phyloP scores from a whole-genome alignment of 2,888 invertebrate genomes.

The Falcaria lacertinaria region DNA sequence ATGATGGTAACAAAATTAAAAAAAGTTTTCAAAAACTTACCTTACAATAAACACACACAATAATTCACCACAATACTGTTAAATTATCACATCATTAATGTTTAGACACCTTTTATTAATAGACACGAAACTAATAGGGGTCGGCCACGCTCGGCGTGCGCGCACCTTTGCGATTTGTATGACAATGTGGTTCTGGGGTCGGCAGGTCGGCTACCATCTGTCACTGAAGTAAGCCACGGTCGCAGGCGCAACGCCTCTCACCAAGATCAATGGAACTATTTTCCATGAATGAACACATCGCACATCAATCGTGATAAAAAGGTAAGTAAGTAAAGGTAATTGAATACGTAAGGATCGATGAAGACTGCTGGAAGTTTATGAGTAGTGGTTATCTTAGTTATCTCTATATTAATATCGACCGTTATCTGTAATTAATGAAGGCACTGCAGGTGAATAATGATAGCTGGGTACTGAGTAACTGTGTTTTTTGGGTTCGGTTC shows the following conservation, averaged over 20 bases:
- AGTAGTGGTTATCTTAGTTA: too few species aligned
- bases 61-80: not conserved
- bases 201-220: conserved; percentile 50
- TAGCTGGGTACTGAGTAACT: too few species aligned
- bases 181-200: conserved; percentile 60
- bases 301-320: too few species aligned
- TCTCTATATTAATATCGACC: too few species aligned
- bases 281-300: not conserved
- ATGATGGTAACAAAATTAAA: too few species aligned
- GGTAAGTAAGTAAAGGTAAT: too few species aligned
- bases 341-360: too few species aligned
- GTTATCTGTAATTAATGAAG: too few species aligned
- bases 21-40: not conserved
- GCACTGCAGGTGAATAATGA: too few species aligned
- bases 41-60: not conserved
- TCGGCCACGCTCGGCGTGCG: conserved; percentile 25
- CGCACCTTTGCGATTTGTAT: conserved; percentile 43
- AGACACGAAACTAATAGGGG: conserved; percentile 8
- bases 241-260: conserved; percentile 17
- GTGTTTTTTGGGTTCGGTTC: too few species aligned
- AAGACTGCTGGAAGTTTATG: too few species aligned
- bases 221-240: conserved; percentile 67
- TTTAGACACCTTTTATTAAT: not conserved
- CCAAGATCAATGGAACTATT: not conserved
- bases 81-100: not conserved